Evolutionary conservation across 2,888 invertebrate genomes (phyloP).

Genomic region (Euplexia lucipara): DNA sequence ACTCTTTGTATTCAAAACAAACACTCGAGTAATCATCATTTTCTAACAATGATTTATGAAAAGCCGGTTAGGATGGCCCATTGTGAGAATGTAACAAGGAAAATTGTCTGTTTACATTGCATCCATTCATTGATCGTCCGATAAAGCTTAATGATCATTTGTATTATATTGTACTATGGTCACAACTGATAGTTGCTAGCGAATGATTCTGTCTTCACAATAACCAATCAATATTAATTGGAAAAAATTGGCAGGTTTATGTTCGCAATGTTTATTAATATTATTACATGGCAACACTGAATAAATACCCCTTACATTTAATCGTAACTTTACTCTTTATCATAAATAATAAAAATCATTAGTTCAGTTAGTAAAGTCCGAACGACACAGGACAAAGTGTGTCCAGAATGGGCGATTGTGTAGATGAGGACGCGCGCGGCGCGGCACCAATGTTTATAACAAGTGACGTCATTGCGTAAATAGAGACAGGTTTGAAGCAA

Average conservation of each 20-base stretch:
- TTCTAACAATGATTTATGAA: slow-evolving; percentile 6
- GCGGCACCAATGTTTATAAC: slow-evolving; percentile 27
- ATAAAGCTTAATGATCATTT: slow-evolving; percentile 48
- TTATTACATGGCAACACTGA: not conserved
- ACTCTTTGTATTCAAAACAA: slow-evolving; percentile 16
- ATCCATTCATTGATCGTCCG: slow-evolving; percentile 60
- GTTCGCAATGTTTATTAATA: too few relatives aligned
- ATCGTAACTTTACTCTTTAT: too few relatives aligned
- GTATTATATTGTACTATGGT: slow-evolving; percentile 35
- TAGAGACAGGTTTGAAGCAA: slow-evolving; percentile 44
- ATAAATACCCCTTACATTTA: not conserved
- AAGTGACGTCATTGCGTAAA: slow-evolving; percentile 45
- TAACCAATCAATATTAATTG: too few relatives aligned
- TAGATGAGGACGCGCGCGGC: not conserved
- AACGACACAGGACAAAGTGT: slow-evolving; percentile 22
- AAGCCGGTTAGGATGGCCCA: slow-evolving; percentile 15
- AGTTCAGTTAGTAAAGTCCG: slow-evolving; percentile 1
- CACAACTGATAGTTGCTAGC: not conserved
- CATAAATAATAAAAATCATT: slow-evolving; percentile 6
- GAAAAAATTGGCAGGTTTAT: not conserved
- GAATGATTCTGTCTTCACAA: too few relatives aligned
- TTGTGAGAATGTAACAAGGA: slow-evolving; percentile 45
- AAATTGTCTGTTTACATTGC: slow-evolving; percentile 56
- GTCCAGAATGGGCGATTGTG: slow-evolving; percentile 1
- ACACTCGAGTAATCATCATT: slow-evolving; percentile 3